Evolutionary conservation across 1,140 invertebrate species (phyloP).

Genomic region (Zaprionus gabonicus): DNA sequence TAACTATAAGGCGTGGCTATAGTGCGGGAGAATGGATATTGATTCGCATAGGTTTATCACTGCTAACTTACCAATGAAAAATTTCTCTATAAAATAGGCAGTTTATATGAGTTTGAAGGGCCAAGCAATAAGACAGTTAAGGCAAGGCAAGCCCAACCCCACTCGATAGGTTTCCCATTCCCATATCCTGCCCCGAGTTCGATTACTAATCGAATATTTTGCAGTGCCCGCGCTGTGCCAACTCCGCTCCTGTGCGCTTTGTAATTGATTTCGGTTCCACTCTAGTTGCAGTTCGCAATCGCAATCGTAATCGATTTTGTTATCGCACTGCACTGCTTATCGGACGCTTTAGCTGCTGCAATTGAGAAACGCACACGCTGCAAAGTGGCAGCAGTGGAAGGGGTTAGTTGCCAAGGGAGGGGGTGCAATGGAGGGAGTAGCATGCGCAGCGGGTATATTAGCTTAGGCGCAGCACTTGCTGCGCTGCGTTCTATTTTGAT

Average conservation of each 20-base stretch:
- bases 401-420: not conserved
- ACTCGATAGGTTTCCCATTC: not conserved
- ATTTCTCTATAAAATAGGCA: not conserved
- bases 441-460: not conserved
- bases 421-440: not conserved
- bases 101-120: slow-evolving; percentile 5
- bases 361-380: slow-evolving; percentile 13
- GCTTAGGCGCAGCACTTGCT: not conserved
- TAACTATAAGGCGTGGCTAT: not conserved
- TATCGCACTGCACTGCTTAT: slow-evolving; percentile 29
- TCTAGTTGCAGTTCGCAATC: slow-evolving; percentile 36
- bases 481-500: not conserved
- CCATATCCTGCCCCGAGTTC: no score
- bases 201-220: not conserved
- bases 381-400: not conserved
- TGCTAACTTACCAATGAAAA: slow-evolving; percentile 4
- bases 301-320: slow-evolving; percentile 31
- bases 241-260: slow-evolving; percentile 27
- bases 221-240: not conserved
- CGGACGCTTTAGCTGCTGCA: not conserved
- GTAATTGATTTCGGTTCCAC: slow-evolving; percentile 24
- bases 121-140: not conserved
- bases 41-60: not conserved
- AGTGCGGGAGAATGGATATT: no score
- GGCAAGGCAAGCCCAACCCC: not conserved